Percentiles rank a stretch among this genome's conserved stretches.
phyloP scores from a whole-genome alignment of 2,888 invertebrate species.

The Temnothorax rugatulus region DNA sequence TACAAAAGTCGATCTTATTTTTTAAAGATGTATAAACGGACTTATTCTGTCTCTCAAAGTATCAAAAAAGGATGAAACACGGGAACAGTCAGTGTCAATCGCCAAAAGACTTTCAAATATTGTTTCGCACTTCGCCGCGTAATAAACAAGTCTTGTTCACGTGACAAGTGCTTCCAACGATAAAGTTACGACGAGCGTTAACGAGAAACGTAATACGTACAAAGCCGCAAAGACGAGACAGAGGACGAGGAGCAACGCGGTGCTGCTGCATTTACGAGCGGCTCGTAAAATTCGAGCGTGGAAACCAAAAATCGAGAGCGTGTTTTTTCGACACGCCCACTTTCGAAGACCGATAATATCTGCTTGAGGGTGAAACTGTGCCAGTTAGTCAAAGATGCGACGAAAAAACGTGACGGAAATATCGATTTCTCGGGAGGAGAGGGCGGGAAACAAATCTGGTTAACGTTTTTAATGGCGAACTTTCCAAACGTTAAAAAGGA shows the following conservation, averaged over 20 bases:
- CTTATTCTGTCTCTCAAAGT: neutral
- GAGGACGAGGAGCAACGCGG: constrained; percentile 20
- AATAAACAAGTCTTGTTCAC: constrained; percentile 61
- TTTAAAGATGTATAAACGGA: neutral
- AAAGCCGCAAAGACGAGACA: neutral
- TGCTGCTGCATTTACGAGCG: constrained; percentile 65
- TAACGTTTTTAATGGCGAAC: constrained; percentile 9
- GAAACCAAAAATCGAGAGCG: constrained; percentile 59
- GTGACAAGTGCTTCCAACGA: constrained; percentile 50
- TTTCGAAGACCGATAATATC: constrained; percentile 4
- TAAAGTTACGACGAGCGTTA: constrained; percentile 68
- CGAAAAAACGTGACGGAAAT: constrained; percentile 13
- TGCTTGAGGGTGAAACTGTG: constrained; percentile 2
- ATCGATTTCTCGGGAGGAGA: neutral
- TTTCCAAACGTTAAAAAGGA: constrained; percentile 22
- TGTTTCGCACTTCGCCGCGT: constrained; percentile 47
- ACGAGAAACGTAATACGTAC: constrained; percentile 60
- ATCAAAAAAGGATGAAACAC: neutral
- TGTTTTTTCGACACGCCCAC: constrained; percentile 58
- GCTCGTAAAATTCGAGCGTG: constrained; percentile 61
- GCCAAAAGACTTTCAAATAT: constrained; percentile 38
- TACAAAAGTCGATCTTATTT: neutral
- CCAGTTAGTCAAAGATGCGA: neutral
- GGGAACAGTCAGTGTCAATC: neutral
- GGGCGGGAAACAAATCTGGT: neutral